Evolutionary conservation across 1,140 invertebrate species (phyloP).

Genomic region (Drosophila funebris): DNA sequence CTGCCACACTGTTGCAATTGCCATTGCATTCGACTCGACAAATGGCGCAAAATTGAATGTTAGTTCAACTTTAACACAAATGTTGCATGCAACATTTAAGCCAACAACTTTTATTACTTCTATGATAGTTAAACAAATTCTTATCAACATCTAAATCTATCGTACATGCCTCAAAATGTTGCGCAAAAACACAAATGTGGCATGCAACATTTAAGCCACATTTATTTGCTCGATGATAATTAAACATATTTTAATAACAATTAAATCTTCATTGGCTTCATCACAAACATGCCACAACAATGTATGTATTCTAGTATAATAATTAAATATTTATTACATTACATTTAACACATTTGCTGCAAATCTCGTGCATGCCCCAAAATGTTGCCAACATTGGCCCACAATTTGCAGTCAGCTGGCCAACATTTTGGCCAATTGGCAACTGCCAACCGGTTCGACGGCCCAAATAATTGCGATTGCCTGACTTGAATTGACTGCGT

Average conservation of each 20-base stretch:
- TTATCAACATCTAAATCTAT: too few relatives aligned
- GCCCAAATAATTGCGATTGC: constrained; percentile 18
- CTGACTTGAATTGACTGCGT: constrained; percentile 6
- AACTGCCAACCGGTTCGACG: constrained; percentile 28
- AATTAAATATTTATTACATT: background rate
- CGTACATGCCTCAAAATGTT: too few relatives aligned
- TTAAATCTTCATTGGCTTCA: too few relatives aligned
- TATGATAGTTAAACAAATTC: too few relatives aligned
- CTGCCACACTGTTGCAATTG: background rate
- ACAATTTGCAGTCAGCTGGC: constrained; percentile 8
- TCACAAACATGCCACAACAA: too few relatives aligned
- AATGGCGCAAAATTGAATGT: background rate
- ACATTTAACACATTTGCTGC: background rate
- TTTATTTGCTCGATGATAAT: too few relatives aligned
- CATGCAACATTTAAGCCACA: too few relatives aligned
- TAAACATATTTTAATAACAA: too few relatives aligned
- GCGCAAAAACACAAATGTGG: too few relatives aligned
- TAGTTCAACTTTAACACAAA: background rate
- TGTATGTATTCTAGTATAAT: background rate
- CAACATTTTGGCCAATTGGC: constrained; percentile 17
- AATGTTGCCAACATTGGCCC: constrained; percentile 5
- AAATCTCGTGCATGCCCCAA: background rate
- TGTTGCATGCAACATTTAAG: constrained; percentile 29
- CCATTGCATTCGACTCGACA: background rate
- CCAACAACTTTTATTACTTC: background rate